A percentile compares a stretch with the other conserved stretches of the same genome.
Conservation (phyloP, 2,888 invertebrate genomes). For the Tenthredo distinguenda region DNA sequence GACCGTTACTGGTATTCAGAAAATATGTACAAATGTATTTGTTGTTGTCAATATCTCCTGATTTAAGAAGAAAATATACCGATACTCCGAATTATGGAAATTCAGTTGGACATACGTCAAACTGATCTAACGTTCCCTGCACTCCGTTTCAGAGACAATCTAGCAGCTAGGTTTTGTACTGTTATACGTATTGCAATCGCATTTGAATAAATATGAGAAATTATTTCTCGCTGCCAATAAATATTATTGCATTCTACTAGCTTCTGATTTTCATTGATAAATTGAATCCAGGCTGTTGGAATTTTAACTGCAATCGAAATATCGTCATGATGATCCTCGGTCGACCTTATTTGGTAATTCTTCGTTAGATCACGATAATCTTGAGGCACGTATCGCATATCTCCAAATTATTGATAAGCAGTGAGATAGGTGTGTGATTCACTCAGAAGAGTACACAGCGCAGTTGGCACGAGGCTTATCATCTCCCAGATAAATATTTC, state of each 20-base stretch:
- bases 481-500: constrained; percentile 5
- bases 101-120: background rate
- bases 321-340: background rate
- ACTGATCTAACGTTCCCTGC: background rate
- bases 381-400: background rate
- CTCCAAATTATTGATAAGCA: constrained; percentile 18
- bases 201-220: background rate
- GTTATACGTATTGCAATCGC: no score
- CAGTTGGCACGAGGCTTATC: background rate
- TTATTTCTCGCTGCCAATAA: background rate
- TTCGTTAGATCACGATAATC: background rate
- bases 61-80: background rate
- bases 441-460: background rate
- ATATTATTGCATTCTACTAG: background rate
- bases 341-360: background rate
- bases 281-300: background rate
- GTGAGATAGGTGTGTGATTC: background rate
- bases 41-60: background rate
- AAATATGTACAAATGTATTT: background rate
- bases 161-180: background rate
- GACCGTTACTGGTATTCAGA: background rate
- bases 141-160: background rate
- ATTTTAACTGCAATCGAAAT: background rate
- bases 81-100: background rate
- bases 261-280: background rate